Conservation (phyloP, 1,140 invertebrate genomes). For the Procambarus virginalis region DNA sequence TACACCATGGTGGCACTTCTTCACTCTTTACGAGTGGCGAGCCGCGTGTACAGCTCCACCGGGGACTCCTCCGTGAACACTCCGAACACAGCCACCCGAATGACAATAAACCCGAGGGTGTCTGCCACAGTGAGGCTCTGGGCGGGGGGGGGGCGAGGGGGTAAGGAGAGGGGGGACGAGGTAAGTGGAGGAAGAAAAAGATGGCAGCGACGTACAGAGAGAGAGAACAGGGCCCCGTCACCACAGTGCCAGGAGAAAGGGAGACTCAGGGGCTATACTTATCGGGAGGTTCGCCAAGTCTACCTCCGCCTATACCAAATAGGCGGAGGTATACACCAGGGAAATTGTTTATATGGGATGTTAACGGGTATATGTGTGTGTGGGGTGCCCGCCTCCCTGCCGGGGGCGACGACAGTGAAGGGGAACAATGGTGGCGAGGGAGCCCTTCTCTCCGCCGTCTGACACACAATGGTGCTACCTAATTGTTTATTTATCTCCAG, state of each 20-base stretch:
- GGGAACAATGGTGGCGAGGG: not conserved
- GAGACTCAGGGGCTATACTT: too few species aligned
- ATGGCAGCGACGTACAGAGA: too few species aligned
- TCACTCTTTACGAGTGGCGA: slow-evolving; percentile 32
- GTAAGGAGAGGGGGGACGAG: not conserved
- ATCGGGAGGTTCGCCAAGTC: too few species aligned
- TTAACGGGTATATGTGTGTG: not conserved
- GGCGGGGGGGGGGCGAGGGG: not conserved
- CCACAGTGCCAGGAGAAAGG: too few species aligned
- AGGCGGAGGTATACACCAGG: not conserved
- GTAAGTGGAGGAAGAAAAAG: too few species aligned
- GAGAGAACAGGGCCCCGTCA: too few species aligned
- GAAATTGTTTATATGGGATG: slow-evolving; percentile 6
- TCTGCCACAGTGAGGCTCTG: not conserved
- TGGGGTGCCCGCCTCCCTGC: not conserved
- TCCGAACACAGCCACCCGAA: slow-evolving; percentile 21
- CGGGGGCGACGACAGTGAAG: not conserved
- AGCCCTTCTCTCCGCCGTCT: not conserved
- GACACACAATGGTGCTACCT: not conserved
- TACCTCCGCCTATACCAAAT: too few species aligned
- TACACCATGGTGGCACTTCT: too few species aligned
- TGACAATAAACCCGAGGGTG: slow-evolving; percentile 45
- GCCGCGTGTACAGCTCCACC: not conserved
- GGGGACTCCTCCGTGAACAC: slow-evolving; percentile 40
- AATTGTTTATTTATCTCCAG: not conserved